phyloP scores from a whole-genome alignment of 2,113 vertebrate genomes.

The Nycticryphes semicollaris region DNA sequence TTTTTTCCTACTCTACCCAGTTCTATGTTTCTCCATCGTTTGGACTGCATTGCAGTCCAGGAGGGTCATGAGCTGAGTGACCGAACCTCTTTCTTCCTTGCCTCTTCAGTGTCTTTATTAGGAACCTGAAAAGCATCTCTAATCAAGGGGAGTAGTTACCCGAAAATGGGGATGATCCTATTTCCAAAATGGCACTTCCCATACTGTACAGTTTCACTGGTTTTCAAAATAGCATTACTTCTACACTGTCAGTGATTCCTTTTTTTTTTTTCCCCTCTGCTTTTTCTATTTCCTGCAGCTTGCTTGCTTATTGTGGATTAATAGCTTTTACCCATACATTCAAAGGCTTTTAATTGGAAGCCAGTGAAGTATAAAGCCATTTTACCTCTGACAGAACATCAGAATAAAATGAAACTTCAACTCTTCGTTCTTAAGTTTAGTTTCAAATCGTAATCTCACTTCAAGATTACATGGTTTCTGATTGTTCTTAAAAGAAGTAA shows the following conservation, averaged over 20 bases:
- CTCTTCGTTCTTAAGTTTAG: neutral
- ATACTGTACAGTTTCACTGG: neutral
- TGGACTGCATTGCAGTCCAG: neutral
- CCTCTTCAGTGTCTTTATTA: neutral
- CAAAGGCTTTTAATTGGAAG: neutral
- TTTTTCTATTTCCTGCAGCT: neutral
- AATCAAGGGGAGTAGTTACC: neutral
- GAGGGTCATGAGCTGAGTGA: neutral
- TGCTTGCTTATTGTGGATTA: neutral
- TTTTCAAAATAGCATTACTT: neutral
- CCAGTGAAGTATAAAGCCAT: neutral
- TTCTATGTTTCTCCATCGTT: neutral
- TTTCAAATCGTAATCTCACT: neutral
- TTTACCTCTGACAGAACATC: neutral
- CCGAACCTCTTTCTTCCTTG: neutral
- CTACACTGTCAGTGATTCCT: neutral
- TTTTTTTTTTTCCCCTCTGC: neutral
- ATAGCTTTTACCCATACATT: neutral
- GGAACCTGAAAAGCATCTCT: neutral
- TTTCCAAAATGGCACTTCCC: neutral
- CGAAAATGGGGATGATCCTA: fast-evolving
- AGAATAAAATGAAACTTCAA: neutral
- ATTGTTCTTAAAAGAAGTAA: neutral
- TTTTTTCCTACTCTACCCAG: neutral
- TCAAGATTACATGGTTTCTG: neutral